Evolutionary conservation across 2,797 vertebrate genomes (phyloP), one percentile per base, ranked within the genome.

Genomic region (Novumbra hubbsi): DNA sequence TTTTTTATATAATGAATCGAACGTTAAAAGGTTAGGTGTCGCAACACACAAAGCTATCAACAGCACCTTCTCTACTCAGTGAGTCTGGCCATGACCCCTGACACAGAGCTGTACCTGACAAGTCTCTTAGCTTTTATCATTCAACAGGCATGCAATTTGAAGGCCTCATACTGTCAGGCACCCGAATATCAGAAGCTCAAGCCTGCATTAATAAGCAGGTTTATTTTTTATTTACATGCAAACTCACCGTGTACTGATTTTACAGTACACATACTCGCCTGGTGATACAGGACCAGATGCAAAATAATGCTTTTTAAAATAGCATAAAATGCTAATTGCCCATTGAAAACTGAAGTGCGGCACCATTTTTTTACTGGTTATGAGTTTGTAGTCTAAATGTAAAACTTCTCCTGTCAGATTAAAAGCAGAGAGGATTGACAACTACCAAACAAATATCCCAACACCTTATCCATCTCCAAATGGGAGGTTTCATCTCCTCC

Each of bases 311-410:
- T 38, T 73, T 48, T 60, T 19, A 9, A 41, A 38, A 67, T 32
- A 3, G 50, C 2, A 73, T 55, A 24, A 5, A 32, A 5, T 72
- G 41, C 57, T 21, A 55, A 60, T n/a, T 12, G 52, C 50, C n/a
- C 63, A 76, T 72, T 74, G 67, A 24, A 71, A 50, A 63, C 41
- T 24, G 57, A 1, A 28, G 14, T 62, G 57, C 27, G n/a, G 21
- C 55, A 60, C 55, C 12, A 12, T 11, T 5, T 60, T 6, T n/a
- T 60, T n/a, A 60, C n/a, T 60, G 5, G 57, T 12, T 24, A 62
- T 24, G 11, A 62, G 57, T 28, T 62, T 52, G 50, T 55, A n/a
- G 52, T n/a, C 52, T 55, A 55, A 28, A 28, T 62, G 1, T 27
- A n/a, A 24, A 24, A 8, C 4, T 12, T 28, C 1, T 24, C n/a